Conservation (phyloP, 2,113 vertebrate species). For the Rissa tridactyla region DNA sequence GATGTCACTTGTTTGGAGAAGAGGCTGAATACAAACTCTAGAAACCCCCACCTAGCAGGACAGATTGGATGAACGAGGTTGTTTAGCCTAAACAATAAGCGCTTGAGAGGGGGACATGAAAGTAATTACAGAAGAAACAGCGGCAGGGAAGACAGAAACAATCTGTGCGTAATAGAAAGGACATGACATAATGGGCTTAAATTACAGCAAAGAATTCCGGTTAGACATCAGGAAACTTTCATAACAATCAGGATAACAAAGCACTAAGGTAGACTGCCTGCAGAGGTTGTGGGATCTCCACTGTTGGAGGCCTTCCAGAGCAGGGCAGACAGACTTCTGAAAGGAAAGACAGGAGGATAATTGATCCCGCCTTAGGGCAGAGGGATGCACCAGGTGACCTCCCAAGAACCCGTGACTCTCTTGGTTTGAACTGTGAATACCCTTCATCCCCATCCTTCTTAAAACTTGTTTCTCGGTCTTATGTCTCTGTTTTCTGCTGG, state of each 20-base stretch:
- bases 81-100: conserved; percentile 32
- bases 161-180: conserved; percentile 57
- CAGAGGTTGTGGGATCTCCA: conserved; percentile 50
- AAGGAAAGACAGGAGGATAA: conserved; percentile 23
- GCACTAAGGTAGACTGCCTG: conserved; percentile 54
- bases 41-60: background rate
- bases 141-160: conserved; percentile 40
- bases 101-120: conserved; percentile 3
- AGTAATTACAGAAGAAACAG: conserved; percentile 53
- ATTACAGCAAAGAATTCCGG: conserved; percentile 40
- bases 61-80: background rate
- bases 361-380: background rate
- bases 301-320: conserved; percentile 42
- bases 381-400: conserved; percentile 11
- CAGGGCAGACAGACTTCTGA: conserved; percentile 37
- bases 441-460: background rate
- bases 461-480: background rate
- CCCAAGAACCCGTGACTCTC: background rate
- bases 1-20: background rate
- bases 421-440: background rate
- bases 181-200: conserved; percentile 66
- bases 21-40: background rate
- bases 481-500: background rate
- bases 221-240: conserved; percentile 68
- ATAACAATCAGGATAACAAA: conserved; percentile 57